Percentiles rank a stretch among this genome's conserved stretches.
These are phyloP conservation scores for Ectemnius lituratus DNA, from an alignment of 2,888 invertebrate genomes.

Conservation along the genomic window DNA sequence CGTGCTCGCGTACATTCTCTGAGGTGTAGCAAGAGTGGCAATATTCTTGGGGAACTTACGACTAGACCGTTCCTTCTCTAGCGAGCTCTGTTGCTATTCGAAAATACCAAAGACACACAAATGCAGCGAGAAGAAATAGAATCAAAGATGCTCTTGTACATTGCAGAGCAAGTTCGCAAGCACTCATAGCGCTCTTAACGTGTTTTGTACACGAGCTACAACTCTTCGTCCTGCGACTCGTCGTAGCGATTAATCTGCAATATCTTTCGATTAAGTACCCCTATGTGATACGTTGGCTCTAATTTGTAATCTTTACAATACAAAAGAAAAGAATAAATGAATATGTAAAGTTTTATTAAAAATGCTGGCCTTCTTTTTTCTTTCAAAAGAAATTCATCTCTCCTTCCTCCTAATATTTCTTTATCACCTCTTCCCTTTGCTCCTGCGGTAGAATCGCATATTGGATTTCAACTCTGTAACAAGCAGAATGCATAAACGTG, in stretches of 20 bases:
- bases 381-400: neutral
- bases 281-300: constrained; percentile 68
- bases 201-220: neutral
- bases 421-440: too few species aligned
- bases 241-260: constrained; percentile 57
- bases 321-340: constrained; percentile 51
- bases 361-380: neutral
- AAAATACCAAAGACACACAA: constrained; percentile 8
- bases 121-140: constrained; percentile 14
- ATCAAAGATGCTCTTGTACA: constrained; percentile 11
- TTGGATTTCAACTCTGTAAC: neutral
- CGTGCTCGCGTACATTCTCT: too few species aligned
- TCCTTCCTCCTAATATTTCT: neutral
- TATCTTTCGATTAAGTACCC: constrained; percentile 60
- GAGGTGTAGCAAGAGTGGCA: too few species aligned
- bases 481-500: neutral
- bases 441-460: neutral
- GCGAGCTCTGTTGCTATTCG: neutral
- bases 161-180: neutral
- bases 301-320: constrained; percentile 69
- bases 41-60: too few species aligned
- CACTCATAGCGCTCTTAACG: neutral
- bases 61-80: too few species aligned
- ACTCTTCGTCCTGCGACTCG: constrained; percentile 4
- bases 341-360: constrained; percentile 24